Evolutionary conservation across 2,113 vertebrate species (phyloP).

Genomic region (Acanthochromis polyacanthus): DNA sequence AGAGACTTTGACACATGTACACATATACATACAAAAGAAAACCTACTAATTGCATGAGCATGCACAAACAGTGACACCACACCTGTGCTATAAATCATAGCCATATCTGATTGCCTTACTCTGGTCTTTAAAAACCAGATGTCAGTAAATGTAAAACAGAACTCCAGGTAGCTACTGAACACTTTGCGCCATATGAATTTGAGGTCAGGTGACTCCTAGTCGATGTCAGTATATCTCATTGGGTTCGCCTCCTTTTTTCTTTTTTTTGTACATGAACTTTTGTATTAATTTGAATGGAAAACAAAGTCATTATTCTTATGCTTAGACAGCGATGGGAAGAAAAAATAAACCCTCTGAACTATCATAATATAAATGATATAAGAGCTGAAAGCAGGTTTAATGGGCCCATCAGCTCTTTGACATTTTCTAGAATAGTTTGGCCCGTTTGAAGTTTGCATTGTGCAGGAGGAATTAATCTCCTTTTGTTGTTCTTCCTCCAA

Average conservation of each 20-base stretch:
- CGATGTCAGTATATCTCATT: constrained; percentile 58
- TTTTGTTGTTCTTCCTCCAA: constrained; percentile 6
- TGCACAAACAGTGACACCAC: constrained; percentile 58
- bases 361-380: neutral
- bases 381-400: neutral
- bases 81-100: constrained; percentile 59
- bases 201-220: constrained; percentile 49
- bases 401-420: neutral
- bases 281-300: constrained; percentile 31
- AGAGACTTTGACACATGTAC: constrained; percentile 14
- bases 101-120: constrained; percentile 80
- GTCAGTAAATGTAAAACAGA: constrained; percentile 44
- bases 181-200: constrained; percentile 37
- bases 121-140: constrained; percentile 57
- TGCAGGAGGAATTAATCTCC: too few relatives aligned
- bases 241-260: constrained; percentile 17
- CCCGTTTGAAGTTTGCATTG: neutral
- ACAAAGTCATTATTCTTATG: constrained; percentile 10
- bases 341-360: neutral
- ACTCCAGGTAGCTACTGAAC: constrained; percentile 61
- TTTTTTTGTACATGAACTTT: constrained; percentile 10
- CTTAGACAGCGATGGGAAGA: neutral
- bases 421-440: constrained; percentile 7
- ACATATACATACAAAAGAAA: constrained; percentile 16
- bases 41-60: constrained; percentile 54